These are phyloP conservation scores for Dromococcyx pavoninus DNA, from an alignment of 2,797 vertebrate species.

Conservation along the genomic window DNA sequence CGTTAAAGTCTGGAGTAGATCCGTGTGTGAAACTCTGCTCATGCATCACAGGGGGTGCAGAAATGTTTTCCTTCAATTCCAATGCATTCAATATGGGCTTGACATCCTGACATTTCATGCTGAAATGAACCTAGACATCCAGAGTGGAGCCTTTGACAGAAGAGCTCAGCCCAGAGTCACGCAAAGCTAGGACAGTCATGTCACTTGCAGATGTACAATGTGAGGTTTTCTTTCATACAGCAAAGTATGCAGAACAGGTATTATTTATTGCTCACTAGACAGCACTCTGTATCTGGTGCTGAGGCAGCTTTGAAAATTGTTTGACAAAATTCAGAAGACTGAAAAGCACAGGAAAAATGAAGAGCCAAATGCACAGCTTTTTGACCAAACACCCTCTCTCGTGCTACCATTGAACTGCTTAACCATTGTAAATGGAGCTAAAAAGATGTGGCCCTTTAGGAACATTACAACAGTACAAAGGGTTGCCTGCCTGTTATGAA, in stretches of 20 bases:
- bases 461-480: background rate
- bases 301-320: background rate
- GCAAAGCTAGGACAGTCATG: background rate
- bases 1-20: background rate
- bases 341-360: background rate
- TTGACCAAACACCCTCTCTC: background rate
- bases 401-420: background rate
- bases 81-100: conserved; percentile 1
- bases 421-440: accelerated
- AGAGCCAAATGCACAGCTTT: background rate
- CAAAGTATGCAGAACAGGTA: background rate
- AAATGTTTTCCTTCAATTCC: background rate
- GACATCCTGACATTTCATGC: background rate
- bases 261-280: background rate
- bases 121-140: background rate
- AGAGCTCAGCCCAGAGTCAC: background rate
- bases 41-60: background rate
- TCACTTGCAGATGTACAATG: background rate
- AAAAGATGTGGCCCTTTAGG: background rate
- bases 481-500: background rate
- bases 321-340: background rate
- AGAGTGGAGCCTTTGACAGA: background rate
- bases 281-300: accelerated
- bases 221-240: background rate
- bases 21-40: background rate